These are phyloP conservation scores for Cephus runcator DNA, from an alignment of 2,888 invertebrate species.

Conservation along the genomic window DNA sequence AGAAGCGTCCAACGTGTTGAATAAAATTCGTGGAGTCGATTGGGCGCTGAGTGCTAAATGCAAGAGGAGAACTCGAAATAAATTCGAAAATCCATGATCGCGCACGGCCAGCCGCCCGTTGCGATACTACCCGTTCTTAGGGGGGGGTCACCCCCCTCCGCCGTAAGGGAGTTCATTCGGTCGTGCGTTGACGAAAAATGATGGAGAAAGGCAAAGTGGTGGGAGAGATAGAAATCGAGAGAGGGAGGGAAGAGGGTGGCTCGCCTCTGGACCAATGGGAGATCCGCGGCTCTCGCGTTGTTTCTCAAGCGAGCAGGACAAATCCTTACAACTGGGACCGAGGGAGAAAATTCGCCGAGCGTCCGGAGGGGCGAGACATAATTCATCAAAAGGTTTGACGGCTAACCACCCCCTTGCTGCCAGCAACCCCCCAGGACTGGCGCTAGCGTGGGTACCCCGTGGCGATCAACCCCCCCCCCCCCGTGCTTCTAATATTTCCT, in stretches of 20 bases:
- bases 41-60: not conserved
- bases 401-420: not conserved
- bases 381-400: conserved; percentile 12
- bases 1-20: not conserved
- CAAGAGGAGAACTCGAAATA: not conserved
- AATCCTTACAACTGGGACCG: not conserved
- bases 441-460: not conserved
- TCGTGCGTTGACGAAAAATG: not conserved
- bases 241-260: not conserved
- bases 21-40: not conserved
- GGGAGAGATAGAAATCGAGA: conserved; percentile 6
- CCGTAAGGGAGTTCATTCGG: not conserved
- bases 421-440: not conserved
- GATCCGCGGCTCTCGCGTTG: not conserved
- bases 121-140: not conserved
- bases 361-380: conserved; percentile 2
- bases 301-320: conserved; percentile 1
- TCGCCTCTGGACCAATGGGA: not conserved
- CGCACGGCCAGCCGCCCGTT: not conserved
- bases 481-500: not conserved
- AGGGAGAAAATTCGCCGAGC: not conserved
- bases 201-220: not conserved
- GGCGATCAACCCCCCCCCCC: not conserved
- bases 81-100: not conserved
- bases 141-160: not conserved